These are phyloP conservation scores for Scylla paramamosain DNA, from an alignment of 1,140 invertebrate species.

Conservation along the genomic window DNA sequence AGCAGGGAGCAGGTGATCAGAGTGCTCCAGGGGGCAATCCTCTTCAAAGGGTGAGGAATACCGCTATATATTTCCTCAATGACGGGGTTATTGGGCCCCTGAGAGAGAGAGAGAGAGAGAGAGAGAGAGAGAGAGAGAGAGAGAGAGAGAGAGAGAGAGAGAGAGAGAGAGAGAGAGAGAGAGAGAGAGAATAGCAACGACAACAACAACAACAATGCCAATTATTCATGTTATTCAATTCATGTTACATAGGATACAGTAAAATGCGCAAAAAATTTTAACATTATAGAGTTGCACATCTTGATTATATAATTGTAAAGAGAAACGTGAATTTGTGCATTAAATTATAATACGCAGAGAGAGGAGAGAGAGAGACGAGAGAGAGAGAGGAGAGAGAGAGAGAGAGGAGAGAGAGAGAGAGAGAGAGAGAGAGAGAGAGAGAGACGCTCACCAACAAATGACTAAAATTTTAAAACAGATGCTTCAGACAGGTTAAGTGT, in stretches of 20 bases:
- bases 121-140: background rate
- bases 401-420: constrained; percentile 30
- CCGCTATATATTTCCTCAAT: constrained; percentile 9
- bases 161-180: background rate
- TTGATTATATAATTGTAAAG: too few relatives aligned
- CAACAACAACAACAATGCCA: background rate
- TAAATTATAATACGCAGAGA: too few relatives aligned
- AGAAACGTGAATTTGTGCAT: too few relatives aligned
- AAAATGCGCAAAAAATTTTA: too few relatives aligned
- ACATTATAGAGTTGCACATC: too few relatives aligned
- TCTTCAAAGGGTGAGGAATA: background rate
- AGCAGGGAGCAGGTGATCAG: background rate
- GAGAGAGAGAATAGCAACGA: background rate
- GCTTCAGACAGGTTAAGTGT: background rate
- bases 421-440: constrained; percentile 24
- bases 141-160: background rate
- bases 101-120: constrained; percentile 27
- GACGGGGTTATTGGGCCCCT: background rate
- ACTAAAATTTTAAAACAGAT: background rate
- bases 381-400: constrained; percentile 17
- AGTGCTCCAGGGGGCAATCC: background rate
- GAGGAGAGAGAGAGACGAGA: background rate
- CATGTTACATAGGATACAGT: too few relatives aligned
- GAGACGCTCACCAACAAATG: background rate
- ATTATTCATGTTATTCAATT: background rate